phyloP scores from a whole-genome alignment of 2,888 invertebrate genomes.

The Orgyia antiqua region DNA sequence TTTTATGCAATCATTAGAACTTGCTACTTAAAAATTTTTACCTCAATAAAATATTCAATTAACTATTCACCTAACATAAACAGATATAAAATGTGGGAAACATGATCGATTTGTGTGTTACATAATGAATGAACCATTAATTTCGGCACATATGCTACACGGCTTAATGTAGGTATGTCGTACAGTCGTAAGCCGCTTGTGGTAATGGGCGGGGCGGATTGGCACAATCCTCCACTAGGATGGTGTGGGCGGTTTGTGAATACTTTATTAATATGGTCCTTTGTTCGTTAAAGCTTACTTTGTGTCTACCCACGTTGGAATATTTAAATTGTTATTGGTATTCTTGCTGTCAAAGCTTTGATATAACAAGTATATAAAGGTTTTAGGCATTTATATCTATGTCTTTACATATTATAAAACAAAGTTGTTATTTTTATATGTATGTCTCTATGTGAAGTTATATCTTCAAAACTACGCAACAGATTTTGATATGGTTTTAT shows the following conservation, averaged over 20 bases:
- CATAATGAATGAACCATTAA: constrained; percentile 21
- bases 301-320: constrained; percentile 29
- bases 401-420: too few species aligned
- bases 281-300: constrained; percentile 45
- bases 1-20: too few species aligned
- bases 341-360: too few species aligned
- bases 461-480: too few species aligned
- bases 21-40: too few species aligned
- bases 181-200: constrained; percentile 45
- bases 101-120: too few species aligned
- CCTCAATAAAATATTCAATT: too few species aligned
- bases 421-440: too few species aligned
- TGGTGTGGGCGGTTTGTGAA: constrained; percentile 65
- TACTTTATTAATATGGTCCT: constrained; percentile 52
- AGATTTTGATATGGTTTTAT: too few species aligned
- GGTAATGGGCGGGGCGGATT: constrained; percentile 56
- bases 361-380: too few species aligned
- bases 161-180: constrained; percentile 23
- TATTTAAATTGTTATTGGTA: constrained; percentile 5
- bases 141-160: constrained; percentile 17
- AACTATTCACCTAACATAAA: neutral
- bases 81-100: neutral
- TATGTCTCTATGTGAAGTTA: too few species aligned
- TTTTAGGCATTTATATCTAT: too few species aligned
- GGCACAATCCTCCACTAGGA: constrained; percentile 56